Conservation (phyloP, 2,797 vertebrate species). For the Petrocephalus schoutedeni region DNA sequence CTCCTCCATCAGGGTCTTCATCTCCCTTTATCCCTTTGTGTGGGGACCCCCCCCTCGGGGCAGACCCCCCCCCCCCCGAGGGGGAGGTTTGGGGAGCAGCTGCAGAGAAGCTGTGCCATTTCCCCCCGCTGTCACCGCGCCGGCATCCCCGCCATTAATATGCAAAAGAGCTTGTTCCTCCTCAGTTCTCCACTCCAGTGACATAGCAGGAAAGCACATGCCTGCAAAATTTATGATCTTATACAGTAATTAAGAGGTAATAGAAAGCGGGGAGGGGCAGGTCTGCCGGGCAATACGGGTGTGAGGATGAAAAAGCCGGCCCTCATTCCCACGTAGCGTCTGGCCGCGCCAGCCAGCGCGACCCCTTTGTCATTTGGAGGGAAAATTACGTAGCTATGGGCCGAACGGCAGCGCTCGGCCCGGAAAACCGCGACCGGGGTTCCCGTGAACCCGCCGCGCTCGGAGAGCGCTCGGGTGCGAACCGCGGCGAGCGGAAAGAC, state of each 20-base stretch:
- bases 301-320: background rate
- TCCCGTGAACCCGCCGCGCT: too few relatives aligned
- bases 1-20: constrained; percentile 74
- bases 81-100: constrained; percentile 81
- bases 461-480: background rate
- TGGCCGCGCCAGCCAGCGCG: background rate
- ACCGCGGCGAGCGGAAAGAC: too few relatives aligned
- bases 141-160: constrained; percentile 50
- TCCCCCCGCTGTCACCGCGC: constrained; percentile 73
- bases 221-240: constrained; percentile 73
- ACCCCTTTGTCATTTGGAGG: background rate
- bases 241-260: constrained; percentile 54
- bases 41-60: constrained; percentile 59
- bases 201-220: constrained; percentile 76
- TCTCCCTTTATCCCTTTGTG: constrained; percentile 83
- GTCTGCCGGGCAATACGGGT: background rate
- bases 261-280: constrained; percentile 41
- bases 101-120: constrained; percentile 74
- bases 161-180: constrained; percentile 76
- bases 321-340: background rate
- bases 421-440: background rate
- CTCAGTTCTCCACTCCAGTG: constrained; percentile 70
- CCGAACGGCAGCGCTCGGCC: background rate
- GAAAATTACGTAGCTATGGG: background rate
- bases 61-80: constrained; percentile 57